phyloP scores from a whole-genome alignment of 2,797 vertebrate genomes.

The Microtus agrestis region DNA sequence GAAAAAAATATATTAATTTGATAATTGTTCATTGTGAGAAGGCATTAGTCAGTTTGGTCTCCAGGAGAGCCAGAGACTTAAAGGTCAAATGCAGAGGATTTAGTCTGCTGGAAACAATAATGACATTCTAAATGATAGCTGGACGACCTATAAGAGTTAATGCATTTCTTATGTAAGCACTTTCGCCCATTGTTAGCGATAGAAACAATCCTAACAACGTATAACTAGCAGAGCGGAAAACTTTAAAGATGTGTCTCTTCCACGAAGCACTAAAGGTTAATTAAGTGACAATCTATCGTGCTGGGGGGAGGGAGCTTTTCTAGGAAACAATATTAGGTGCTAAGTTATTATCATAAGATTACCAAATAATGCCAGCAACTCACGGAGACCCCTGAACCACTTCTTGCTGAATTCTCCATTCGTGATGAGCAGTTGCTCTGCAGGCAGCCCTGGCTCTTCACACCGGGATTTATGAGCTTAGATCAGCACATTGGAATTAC shows the following conservation, averaged over 20 bases:
- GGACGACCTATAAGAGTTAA: constrained; percentile 70
- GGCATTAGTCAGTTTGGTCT: constrained; percentile 50
- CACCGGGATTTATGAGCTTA: constrained; percentile 39
- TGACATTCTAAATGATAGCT: constrained; percentile 65
- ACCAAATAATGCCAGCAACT: constrained; percentile 60
- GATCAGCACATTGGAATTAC: constrained; percentile 55
- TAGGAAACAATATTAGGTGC: constrained; percentile 69
- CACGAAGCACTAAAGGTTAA: constrained; percentile 77
- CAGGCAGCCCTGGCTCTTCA: constrained; percentile 14
- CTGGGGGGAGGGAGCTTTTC: constrained; percentile 42
- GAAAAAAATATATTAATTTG: constrained; percentile 56
- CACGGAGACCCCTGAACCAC: constrained; percentile 18
- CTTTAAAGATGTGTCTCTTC: constrained; percentile 72
- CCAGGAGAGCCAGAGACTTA: constrained; percentile 61
- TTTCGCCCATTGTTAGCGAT: constrained; percentile 62
- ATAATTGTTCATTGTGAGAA: constrained; percentile 66
- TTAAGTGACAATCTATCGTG: constrained; percentile 72
- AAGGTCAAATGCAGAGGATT: constrained; percentile 69
- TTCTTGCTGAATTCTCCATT: constrained; percentile 50
- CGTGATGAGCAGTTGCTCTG: constrained; percentile 35
- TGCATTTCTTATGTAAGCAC: constrained; percentile 65
- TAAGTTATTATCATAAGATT: constrained; percentile 62
- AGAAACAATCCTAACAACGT: constrained; percentile 67
- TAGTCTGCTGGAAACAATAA: constrained; percentile 65
- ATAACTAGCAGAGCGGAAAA: constrained; percentile 65